Evolutionary conservation across 2,888 invertebrate genomes (phyloP), one percentile per base, ranked within the genome.

Genomic region (Thereva unica): DNA sequence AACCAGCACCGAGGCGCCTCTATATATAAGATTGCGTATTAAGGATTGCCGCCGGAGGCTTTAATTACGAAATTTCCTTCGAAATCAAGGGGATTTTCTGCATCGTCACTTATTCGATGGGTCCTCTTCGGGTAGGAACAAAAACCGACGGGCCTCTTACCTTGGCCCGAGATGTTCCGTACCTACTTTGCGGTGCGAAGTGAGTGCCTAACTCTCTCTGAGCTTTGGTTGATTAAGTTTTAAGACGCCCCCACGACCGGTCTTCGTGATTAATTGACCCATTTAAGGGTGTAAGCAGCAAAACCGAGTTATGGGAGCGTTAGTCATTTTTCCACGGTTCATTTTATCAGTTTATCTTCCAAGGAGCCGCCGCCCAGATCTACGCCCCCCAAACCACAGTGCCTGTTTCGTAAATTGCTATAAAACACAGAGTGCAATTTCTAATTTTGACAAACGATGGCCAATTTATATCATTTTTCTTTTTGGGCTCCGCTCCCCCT

Each of bases 401-500:
- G 23, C 23, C 23, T 23, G 23, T 23, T 23, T 23, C 23, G 23
- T 23, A 23, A 23, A 23, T 23, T 34, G 40, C 61, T 56, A 55
- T 56, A 56, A 56, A 56, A 56, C 65, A 65, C 54, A 56, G 67
- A 69, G 53, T 67, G 69, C 67, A 69, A 53, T 69, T 69, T 64
- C 61, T 69, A 69, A 69, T 69, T 69, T 67, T 67, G 69, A 69
- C 65, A 67, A 69, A 69, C 63, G 69, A 67, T 59, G 12, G 65
- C 23, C 67, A 63, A 69, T 69, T 69, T 69, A 65, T 69, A 69
- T 65, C 61, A 64, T 67, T 65, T 69, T 68, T 68, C 57, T 37
- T 53, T 50, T 49, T 35, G 50, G 49, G 34, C 23, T 40, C 34
- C 34, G n/a, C n/a, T n/a, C 10, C 41, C 2, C n/a, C 12, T 50